Percentiles rank a stretch among this genome's conserved stretches.
phyloP scores from a whole-genome alignment of 2,113 vertebrate genomes.

The Gopherus evgoodei region DNA sequence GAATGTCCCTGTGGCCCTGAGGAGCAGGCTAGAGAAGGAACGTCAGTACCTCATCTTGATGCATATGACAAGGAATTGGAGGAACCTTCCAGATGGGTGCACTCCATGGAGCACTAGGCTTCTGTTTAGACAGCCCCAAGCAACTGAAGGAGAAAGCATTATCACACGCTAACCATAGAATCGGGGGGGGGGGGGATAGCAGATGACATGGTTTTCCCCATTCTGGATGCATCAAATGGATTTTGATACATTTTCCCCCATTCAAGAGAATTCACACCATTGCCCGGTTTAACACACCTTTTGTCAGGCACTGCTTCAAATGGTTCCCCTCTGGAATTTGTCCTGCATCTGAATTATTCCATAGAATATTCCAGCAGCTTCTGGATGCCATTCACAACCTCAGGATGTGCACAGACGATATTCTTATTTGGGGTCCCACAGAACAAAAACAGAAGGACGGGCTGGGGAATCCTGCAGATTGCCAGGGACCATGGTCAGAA shows the following conservation, averaged over 20 bases:
- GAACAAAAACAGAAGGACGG: background rate
- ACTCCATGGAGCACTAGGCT: background rate
- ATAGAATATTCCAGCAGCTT: background rate
- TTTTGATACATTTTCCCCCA: background rate
- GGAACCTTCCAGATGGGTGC: too few relatives aligned
- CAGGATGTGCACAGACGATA: background rate
- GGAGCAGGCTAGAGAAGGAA: background rate
- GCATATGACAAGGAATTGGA: background rate
- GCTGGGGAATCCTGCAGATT: background rate
- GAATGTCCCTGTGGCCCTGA: background rate
- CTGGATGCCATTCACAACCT: background rate
- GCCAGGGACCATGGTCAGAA: background rate
- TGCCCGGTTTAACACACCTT: background rate
- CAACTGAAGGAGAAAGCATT: background rate
- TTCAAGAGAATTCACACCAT: background rate
- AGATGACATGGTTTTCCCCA: background rate
- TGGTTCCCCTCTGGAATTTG: background rate
- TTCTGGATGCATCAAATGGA: background rate
- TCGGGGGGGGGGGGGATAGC: background rate
- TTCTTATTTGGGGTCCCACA: background rate
- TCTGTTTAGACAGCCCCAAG: background rate
- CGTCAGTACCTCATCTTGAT: background rate
- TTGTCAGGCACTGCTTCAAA: background rate
- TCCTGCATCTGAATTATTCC: background rate
- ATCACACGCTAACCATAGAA: background rate